phyloP scores from a whole-genome alignment of 2,113 vertebrate genomes.

The Argyrosomus japonicus region DNA sequence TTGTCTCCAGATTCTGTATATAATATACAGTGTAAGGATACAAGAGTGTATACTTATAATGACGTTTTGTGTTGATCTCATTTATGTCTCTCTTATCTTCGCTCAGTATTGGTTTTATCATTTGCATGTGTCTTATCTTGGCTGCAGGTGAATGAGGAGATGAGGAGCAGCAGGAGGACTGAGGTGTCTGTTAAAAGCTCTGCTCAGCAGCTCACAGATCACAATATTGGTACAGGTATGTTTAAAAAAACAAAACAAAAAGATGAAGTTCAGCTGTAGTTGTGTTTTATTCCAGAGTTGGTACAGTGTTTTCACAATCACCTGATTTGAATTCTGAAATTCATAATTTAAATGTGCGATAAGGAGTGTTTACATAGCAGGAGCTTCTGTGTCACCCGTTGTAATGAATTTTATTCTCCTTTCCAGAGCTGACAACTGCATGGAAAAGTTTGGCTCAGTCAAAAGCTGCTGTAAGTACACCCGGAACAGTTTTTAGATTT shows the following conservation, averaged over 20 bases:
- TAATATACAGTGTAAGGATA: background rate
- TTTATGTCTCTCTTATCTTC: background rate
- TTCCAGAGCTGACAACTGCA: conserved; percentile 86
- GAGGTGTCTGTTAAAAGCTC: conserved; percentile 84
- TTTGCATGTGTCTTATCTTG: conserved; percentile 1
- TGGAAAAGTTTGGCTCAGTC: conserved; percentile 90
- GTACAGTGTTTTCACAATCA: too few species aligned
- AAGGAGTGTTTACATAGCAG: background rate
- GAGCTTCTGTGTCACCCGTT: background rate
- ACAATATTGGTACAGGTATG: conserved; percentile 86
- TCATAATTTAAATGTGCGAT: background rate
- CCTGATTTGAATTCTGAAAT: conserved; percentile 1
- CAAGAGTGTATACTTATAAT: background rate
- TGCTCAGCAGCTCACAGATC: conserved; percentile 81
- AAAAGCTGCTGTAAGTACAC: conserved; percentile 94
- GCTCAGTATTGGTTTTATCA: background rate
- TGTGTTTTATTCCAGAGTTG: background rate
- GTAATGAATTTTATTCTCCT: conserved; percentile 37
- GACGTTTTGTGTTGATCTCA: background rate
- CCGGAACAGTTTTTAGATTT: background rate
- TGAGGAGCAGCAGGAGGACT: conserved; percentile 88
- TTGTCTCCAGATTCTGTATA: background rate
- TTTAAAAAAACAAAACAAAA: background rate
- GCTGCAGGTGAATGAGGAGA: conserved; percentile 85
- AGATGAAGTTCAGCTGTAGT: background rate